A percentile compares a stretch with the other conserved stretches of the same genome.
These are phyloP conservation scores for Drosophila busckii DNA, from an alignment of 1,140 invertebrate genomes.

Conservation along the genomic window DNA sequence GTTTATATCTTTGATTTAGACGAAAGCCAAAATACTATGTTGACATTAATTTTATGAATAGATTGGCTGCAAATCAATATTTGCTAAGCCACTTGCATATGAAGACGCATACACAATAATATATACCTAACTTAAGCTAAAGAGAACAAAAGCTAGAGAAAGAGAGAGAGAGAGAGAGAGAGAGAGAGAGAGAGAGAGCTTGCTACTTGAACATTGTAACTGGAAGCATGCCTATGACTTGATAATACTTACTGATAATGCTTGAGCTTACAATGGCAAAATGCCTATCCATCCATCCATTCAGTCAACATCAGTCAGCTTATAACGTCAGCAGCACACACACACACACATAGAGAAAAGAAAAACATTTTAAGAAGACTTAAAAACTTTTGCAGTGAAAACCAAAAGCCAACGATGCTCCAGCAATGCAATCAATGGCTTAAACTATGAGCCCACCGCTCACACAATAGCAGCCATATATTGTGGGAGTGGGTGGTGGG, in stretches of 20 bases:
- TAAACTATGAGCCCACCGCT: constrained; percentile 37
- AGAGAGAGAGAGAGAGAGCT: not conserved
- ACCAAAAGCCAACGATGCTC: constrained; percentile 50
- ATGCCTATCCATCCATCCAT: constrained; percentile 52
- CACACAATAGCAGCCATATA: not conserved
- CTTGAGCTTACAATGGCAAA: constrained; percentile 31
- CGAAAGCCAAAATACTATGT: too few relatives aligned
- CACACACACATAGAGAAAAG: not conserved
- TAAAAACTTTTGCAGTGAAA: constrained; percentile 48
- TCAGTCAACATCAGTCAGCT: constrained; percentile 51
- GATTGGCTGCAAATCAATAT: too few relatives aligned
- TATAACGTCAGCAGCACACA: constrained; percentile 36
- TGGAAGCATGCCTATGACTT: constrained; percentile 17
- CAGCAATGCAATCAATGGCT: constrained; percentile 67
- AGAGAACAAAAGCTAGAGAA: not conserved
- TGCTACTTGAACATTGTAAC: not conserved
- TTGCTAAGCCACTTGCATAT: too few relatives aligned
- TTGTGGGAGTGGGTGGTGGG: constrained; percentile 5
- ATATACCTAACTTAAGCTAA: too few relatives aligned
- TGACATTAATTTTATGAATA: too few relatives aligned
- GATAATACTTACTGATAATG: constrained; percentile 39
- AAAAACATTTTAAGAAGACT: constrained; percentile 56
- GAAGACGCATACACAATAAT: too few relatives aligned
- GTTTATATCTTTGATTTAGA: too few relatives aligned
- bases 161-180: not conserved